Conservation (phyloP, 2,797 vertebrate genomes). For the Hafferia zeledoni region DNA sequence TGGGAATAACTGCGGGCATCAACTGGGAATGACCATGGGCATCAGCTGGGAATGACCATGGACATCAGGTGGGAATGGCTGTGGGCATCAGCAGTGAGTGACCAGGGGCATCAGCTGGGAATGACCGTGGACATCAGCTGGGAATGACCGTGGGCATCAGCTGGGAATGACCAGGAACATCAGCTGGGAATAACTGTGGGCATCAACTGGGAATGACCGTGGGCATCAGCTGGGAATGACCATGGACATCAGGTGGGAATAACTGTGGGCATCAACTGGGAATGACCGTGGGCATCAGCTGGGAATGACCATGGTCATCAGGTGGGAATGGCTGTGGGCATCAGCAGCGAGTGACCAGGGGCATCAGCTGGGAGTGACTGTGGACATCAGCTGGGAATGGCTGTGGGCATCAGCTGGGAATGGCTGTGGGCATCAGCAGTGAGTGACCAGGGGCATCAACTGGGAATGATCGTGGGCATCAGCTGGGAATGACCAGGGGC, state of each 20-base stretch:
- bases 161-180: fast-evolving
- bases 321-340: fast-evolving
- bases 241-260: fast-evolving
- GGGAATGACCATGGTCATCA: not conserved
- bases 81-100: no score
- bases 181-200: fast-evolving
- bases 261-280: not conserved
- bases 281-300: not conserved
- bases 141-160: no score
- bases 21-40: fast-evolving
- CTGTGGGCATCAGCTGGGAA: no score
- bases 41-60: not conserved
- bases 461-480: no score
- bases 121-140: no score
- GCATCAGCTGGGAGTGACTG: no score
- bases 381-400: no score
- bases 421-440: no score
- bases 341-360: not conserved
- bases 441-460: no score
- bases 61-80: not conserved
- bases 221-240: not conserved
- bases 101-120: no score
- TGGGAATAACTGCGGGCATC: not conserved
- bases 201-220: fast-evolving
- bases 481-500: fast-evolving